Conservation (phyloP, 2,888 invertebrate genomes). For the Laothoe populi region DNA sequence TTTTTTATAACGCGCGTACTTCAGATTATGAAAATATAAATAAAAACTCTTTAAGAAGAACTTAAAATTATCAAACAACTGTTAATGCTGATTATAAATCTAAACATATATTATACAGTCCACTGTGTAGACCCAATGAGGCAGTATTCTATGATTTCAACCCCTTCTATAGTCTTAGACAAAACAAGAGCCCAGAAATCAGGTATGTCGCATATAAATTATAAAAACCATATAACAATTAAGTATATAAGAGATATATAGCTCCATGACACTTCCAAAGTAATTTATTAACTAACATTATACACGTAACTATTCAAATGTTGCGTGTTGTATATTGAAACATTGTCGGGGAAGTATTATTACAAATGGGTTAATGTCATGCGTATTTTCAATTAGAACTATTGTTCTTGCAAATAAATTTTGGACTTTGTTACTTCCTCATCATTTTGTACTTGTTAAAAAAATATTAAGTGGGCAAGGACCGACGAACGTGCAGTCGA, state of each 20-base stretch:
- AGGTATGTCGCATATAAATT: not conserved
- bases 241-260: conserved; percentile 6
- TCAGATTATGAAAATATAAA: no score
- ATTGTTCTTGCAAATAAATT: conserved; percentile 11
- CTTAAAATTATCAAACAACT: no score
- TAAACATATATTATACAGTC: no score
- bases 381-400: not conserved
- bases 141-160: no score
- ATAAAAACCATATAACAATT: not conserved
- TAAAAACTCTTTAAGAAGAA: no score
- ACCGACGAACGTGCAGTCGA: no score
- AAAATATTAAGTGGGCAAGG: no score
- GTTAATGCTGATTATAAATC: no score
- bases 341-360: conserved; percentile 7
- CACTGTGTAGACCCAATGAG: no score
- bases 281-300: conserved; percentile 8
- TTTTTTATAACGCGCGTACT: not conserved
- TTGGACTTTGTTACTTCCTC: not conserved
- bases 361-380: conserved; percentile 15
- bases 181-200: no score
- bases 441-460: no score
- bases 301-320: conserved; percentile 10
- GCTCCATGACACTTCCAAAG: not conserved
- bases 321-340: conserved; percentile 14
- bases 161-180: no score